Evolutionary conservation across 1,140 invertebrate species (phyloP), one percentile per base, ranked within the genome.

Genomic region (Papilio xuthus): DNA sequence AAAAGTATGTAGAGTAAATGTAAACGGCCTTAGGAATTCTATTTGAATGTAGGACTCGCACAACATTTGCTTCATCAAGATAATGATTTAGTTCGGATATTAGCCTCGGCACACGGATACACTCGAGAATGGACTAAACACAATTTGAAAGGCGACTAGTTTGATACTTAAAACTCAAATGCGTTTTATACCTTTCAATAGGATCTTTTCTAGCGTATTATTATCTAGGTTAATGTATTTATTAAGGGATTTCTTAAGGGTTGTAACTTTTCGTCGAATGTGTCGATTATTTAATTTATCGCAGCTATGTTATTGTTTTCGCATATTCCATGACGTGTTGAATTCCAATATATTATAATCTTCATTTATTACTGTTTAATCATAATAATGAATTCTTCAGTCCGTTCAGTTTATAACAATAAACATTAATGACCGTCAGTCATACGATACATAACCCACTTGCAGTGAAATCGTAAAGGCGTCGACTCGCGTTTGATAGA

Each of bases 11-110:
- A 63, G 28, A 76, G 74, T 76, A 76, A 76, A 76, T 76, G 74
- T 76, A 76, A 76, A 76, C 74, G 74, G 32, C 56, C 74, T 76
- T 63, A 63, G 74, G 56, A 76, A 63, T 63, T 76, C 74, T 41
- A 63, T 76, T 76, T 23, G 53, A 76, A 76, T 63, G 74, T 63
- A 75, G 50, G 73, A 76, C 74, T 76, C 56, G 74, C 74, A 63
- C 74, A 56, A 56, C 53, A 76, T 76, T 76, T 76, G 74, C 56
- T 60, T 63, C 56, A 76, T 76, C 74, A 41, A 56, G 74, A 76
- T 76, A 76, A 76, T 63, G 32, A 20, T 63, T 76, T 56, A n/a
- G 41, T 42, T 76, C 42, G 42, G 74, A 76, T 41, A 60, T 56
- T 76, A 76, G 74, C 74, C 74, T 76, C 53, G 74, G 32, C 10